Base-by-base conservation (phyloP, 2,797 vertebrate genomes). In the Sebastes oblongus region DNA sequence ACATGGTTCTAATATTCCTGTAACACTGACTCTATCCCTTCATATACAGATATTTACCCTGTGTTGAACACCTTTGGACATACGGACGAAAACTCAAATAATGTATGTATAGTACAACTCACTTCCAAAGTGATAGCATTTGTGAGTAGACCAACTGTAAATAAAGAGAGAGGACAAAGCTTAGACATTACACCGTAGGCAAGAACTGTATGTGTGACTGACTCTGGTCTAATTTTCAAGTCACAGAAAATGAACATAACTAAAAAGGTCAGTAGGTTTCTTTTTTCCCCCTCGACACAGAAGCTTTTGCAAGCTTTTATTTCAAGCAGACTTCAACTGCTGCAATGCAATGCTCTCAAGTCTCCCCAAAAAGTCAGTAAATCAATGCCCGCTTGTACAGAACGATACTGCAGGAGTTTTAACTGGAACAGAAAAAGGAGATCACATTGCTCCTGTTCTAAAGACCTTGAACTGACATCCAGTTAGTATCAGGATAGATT, bases 331-430 rank as follows among this genome's bases (percentile, higher is more conserved):
- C 66, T 59, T 72, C 18, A 66, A 25, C 30, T 67, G 2, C 83
- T 71, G 75, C 78, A 25, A 24, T 54, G 55, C 67, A 72, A 78
- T 29, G 24, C 60, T 62, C 83, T 66, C 60, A 20, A 30, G 67
- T 69, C 64, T 56, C 56, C 11, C 14, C 22, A 12, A 39, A 72
- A 69, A 54, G 52, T 65, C 81, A 80, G 52, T 29, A 52, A 77
- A 86, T 88, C 76, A 77, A 75, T 77, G 8, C 6, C 61, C 54
- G 75, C 70, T 72, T 13, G 36, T 25, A 18, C 62, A 71, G 58
- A 58, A 55, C 0, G 56, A 46, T 6, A 9, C 74, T 30, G 71
- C 39, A 65, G 25, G 67, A 72, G 66, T 72, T 86, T 68, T 36
- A 50, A 75, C 16, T 75, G 77, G 59, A 80, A 74, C 64, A 54